Base-by-base conservation (phyloP, 2,797 vertebrate genomes). In the Pseudocheirus occidentalis region DNA sequence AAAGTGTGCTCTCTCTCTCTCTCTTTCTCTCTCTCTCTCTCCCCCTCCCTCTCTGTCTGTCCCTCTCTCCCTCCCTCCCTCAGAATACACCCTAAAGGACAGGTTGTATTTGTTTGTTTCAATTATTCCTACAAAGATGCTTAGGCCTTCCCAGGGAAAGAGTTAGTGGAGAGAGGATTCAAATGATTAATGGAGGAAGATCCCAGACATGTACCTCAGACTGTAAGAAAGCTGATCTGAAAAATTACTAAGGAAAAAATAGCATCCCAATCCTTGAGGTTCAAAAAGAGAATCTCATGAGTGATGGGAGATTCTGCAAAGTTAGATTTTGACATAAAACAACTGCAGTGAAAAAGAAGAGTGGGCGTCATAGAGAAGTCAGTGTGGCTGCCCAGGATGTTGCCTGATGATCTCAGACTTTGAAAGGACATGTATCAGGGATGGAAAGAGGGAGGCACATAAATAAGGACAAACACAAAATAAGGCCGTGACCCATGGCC, bases 151-250 rank as follows among this genome's bases (percentile, higher is more conserved):
- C 21, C 46, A 46, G 40, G 62, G 66, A 81, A 81, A 81, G 40
- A 81, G n/a, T 46, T 81, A 46, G 66, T 46, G 16, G 28, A 29
- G 21, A 14, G 52, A 59, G 34, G 56, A 57, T 4, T 92, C 91
- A 54, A 92, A 50, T 50, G 58, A 90, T 96, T 81, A 58, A 18
- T 6, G 28, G 24, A 2, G n/a, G 6, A 3, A 31, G 28, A 40
- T 50, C 50, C 90, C 21, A 6, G 40, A 13, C 3, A 81, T n/a
- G 56, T 11, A 40, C 46, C 96, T 50, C 73, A 58, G 90, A 50
- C 94, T 93, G 58, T 4, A 81, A 90, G 55, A 92, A 92, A 95
- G 66, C 58, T 12, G 52, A 93, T 58, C 12, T 91, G 29, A 92
- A 87, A 57, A 90, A 10, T 87, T 5, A 90, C 13, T 34, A 54